Evolutionary conservation across 92 coral and sea anemone genomes (phyloP).

Genomic region (Montipora capitata): DNA sequence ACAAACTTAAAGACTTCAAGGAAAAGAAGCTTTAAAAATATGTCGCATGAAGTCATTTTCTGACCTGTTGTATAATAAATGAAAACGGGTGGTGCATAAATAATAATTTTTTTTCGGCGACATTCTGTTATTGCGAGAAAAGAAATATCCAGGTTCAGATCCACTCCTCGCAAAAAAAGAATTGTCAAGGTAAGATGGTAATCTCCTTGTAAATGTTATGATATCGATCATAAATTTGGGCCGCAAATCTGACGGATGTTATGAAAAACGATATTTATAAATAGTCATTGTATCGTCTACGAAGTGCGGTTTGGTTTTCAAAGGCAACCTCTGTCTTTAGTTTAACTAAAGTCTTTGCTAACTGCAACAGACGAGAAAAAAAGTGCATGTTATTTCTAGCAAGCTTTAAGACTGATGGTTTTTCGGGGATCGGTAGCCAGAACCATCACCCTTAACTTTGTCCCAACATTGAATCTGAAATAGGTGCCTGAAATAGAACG

Average conservation of each 20-base stretch:
- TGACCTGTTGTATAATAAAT: constrained; percentile 55
- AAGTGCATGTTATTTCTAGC: not conserved
- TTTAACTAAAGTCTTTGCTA: not conserved
- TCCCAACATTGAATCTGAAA: not conserved
- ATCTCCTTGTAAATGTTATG: not conserved
- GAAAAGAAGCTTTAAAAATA: not conserved
- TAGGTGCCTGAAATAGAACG: not conserved
- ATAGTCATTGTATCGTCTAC: constrained; percentile 25
- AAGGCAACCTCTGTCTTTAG: not conserved
- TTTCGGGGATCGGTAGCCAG: not conserved
- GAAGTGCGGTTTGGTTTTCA: not conserved
- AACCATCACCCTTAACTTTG: not conserved
- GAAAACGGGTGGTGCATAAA: constrained; percentile 39
- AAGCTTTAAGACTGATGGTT: too few species aligned
- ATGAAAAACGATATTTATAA: not conserved
- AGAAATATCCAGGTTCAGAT: not conserved
- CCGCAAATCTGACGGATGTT: not conserved
- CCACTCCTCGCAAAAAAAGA: not conserved
- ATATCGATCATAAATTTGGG: too few species aligned
- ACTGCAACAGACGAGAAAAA: not conserved
- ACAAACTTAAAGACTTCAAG: not conserved
- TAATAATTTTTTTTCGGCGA: constrained; percentile 13
- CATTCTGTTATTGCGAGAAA: constrained; percentile 6
- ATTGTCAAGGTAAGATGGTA: constrained; percentile 13
- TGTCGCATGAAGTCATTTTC: constrained; percentile 51